Conservation (phyloP, 2,797 vertebrate species). For the Semaprochilodus insignis region DNA sequence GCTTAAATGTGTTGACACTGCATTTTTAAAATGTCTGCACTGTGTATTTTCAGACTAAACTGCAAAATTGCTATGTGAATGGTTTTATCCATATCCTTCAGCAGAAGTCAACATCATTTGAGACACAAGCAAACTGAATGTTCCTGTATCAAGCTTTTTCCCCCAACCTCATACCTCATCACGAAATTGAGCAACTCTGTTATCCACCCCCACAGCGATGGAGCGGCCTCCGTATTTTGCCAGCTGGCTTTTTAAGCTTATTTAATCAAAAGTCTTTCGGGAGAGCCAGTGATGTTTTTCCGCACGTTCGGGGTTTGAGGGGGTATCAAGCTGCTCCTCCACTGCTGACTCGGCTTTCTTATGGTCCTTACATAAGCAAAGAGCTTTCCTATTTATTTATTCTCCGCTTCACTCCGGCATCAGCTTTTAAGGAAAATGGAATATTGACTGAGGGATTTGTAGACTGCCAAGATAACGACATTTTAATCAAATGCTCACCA, state of each 20-base stretch:
- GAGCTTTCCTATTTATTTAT: slow-evolving; percentile 41
- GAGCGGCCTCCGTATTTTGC: slow-evolving; percentile 48
- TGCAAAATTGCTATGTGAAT: background rate
- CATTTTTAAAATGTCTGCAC: background rate
- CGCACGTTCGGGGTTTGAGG: slow-evolving; percentile 25
- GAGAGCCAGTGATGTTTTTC: slow-evolving; percentile 43
- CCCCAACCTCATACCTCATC: slow-evolving; percentile 9
- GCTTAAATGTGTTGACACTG: background rate
- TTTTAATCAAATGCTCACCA: slow-evolving; percentile 1
- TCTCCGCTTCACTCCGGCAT: background rate
- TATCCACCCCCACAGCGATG: slow-evolving; percentile 44
- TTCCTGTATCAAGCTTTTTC: slow-evolving; percentile 29
- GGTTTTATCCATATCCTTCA: slow-evolving; percentile 1
- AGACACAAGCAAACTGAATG: slow-evolving; percentile 31
- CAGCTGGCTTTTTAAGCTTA: slow-evolving; percentile 59
- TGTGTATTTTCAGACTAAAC: background rate
- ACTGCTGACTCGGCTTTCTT: slow-evolving; percentile 39
- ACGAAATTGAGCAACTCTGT: slow-evolving; percentile 31
- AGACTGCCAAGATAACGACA: background rate
- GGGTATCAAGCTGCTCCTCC: slow-evolving; percentile 39
- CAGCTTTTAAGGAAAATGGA: slow-evolving; percentile 14
- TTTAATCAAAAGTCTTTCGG: slow-evolving; percentile 41
- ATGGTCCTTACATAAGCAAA: slow-evolving; percentile 39
- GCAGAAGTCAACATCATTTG: slow-evolving; percentile 5
- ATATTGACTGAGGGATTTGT: slow-evolving; percentile 19